Base-by-base conservation (phyloP, 2,888 invertebrate genomes). In the Dioctria rufipes region DNA sequence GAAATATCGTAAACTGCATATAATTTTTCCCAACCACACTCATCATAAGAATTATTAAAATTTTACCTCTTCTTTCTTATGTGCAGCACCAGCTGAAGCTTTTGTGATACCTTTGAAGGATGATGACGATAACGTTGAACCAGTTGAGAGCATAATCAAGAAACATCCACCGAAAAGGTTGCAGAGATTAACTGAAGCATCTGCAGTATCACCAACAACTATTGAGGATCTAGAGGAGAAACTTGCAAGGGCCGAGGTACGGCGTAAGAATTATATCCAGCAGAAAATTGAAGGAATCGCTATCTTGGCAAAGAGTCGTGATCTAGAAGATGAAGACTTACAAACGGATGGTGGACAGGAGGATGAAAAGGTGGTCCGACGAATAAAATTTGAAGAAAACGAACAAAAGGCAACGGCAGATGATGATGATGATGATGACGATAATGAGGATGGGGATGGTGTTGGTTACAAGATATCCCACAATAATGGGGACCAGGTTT, bases 161-260 rank as follows among this genome's bases (percentile, higher is more conserved):
- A 91, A 90, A 83, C 92, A 93, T 81, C 94, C 94, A 0, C 94
- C 95, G 0, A 91, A 92, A 65, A 91, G 94, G 80, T 89, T 95
- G 51, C 93, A 94, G 85, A 89, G 93, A 82, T 87, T 94, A 61
- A 91, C 94, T 84, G 93, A 93, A 58, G 85, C 85, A 43, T 82
- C 84, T 51, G 91, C 92, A 3, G 90, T 90, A 73, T 88, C 90
- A 0, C 91, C 91, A 37, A 90, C 92, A 84, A 91, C 91, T 51
- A 88, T 94, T 61, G 92, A 93, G 40, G 92, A 93, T 82, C 90
- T 95, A 46, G 92, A 93, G 85, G 94, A 93, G 85, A 94, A 94
- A 85, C 89, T 94, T 82, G 93, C 93, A 37, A 94, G 93, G 81
- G 95, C 95, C 0, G 94, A 95, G 85, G 91, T 91, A 82, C 90